These are phyloP conservation scores for Plebejus argus DNA, from an alignment of 2,888 invertebrate genomes.

Conservation along the genomic window DNA sequence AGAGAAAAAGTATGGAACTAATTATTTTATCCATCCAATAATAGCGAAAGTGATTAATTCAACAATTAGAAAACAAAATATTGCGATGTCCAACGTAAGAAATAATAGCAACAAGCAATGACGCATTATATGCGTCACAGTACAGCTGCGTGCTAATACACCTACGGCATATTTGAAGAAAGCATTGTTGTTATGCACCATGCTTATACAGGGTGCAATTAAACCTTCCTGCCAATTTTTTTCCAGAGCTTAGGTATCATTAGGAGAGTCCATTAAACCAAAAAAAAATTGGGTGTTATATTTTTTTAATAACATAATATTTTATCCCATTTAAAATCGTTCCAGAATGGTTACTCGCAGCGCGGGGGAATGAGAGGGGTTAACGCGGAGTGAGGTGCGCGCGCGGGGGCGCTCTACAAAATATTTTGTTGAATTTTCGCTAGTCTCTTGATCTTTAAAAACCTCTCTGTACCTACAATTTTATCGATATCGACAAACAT, in stretches of 20 bases:
- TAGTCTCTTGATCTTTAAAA: neutral
- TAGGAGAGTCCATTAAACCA: no score
- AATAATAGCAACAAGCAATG: constrained; percentile 5
- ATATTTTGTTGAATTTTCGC: no score
- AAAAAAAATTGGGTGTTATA: no score
- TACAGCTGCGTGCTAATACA: constrained; percentile 11
- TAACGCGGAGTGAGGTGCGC: no score
- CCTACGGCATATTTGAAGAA: constrained; percentile 15
- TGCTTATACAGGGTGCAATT: no score
- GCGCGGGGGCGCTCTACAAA: no score
- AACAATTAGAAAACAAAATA: neutral
- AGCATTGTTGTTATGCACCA: neutral
- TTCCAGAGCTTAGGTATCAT: no score
- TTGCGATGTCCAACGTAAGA: constrained; percentile 6
- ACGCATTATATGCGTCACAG: constrained; percentile 29
- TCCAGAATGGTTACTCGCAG: no score
- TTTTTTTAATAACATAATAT: no score
- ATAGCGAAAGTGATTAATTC: neutral
- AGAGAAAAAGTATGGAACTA: neutral
- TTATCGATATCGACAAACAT: neutral
- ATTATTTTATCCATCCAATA: neutral
- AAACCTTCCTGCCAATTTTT: no score
- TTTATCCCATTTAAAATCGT: no score
- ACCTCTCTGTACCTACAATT: neutral
- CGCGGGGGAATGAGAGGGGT: no score